Percentiles rank a stretch among this genome's conserved stretches.
phyloP scores from a whole-genome alignment of 2,113 vertebrate genomes.

The Pelecanoides urinatrix region DNA sequence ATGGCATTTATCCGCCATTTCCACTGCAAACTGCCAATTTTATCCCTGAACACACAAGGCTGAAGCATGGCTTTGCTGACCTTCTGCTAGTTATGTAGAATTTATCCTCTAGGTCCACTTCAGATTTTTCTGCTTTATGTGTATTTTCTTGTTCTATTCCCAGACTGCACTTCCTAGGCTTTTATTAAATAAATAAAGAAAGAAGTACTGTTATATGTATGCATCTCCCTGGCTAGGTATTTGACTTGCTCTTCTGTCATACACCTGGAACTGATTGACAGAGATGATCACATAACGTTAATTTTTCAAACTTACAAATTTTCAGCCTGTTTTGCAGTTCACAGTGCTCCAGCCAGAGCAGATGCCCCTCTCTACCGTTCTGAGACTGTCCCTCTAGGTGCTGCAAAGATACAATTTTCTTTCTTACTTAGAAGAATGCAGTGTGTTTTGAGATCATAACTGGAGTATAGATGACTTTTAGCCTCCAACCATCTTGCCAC shows the following conservation, averaged over 20 bases:
- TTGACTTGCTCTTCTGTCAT: not conserved
- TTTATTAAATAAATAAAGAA: not conserved
- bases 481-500: not conserved
- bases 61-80: not conserved
- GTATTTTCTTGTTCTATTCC: not conserved
- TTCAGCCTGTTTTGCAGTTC: not conserved
- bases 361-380: not conserved
- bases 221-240: not conserved
- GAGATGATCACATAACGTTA: rapidly evolving
- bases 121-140: not conserved
- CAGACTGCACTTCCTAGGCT: not conserved
- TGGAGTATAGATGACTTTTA: not conserved
- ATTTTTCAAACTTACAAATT: not conserved
- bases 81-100: not conserved
- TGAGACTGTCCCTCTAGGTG: not conserved
- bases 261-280: not conserved
- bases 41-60: not conserved
- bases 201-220: not conserved
- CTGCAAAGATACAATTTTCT: not conserved
- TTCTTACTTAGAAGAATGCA: not conserved
- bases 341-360: not conserved
- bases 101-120: not conserved
- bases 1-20: not conserved
- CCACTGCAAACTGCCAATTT: not conserved
- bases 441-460: not conserved